phyloP scores from a whole-genome alignment of 1,140 invertebrate species.

The Cydia amplana region DNA sequence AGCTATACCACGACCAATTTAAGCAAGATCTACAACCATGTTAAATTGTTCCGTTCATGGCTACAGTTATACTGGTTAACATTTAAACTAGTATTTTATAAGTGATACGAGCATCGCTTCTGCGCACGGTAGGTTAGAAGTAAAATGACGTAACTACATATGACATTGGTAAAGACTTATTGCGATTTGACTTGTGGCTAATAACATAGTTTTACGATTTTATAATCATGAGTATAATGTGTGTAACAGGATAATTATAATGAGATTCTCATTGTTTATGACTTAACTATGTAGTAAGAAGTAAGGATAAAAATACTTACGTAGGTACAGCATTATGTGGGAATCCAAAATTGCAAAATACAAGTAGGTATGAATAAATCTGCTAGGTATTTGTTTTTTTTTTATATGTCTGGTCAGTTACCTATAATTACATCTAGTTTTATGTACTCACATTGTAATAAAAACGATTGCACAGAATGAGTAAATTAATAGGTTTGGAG shows the following conservation, averaged over 20 bases:
- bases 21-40: neutral
- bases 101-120: neutral
- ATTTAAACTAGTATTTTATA: neutral
- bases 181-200: neutral
- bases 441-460: too few relatives aligned
- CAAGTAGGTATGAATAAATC: too few relatives aligned
- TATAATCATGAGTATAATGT: conserved; percentile 5
- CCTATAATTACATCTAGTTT: too few relatives aligned
- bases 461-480: too few relatives aligned
- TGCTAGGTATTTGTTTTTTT: too few relatives aligned
- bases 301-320: neutral
- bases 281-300: neutral
- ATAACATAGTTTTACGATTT: conserved; percentile 3
- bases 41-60: neutral
- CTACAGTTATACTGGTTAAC: neutral
- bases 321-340: neutral
- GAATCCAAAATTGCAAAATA: too few relatives aligned
- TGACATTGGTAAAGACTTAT: neutral
- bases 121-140: neutral
- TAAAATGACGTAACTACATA: neutral
- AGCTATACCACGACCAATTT: neutral
- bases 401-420: too few relatives aligned
- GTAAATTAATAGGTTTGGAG: too few relatives aligned
- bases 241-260: conserved; percentile 9
- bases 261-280: conserved; percentile 11